A percentile compares a stretch with the other conserved stretches of the same genome.
Conservation (phyloP, 2,113 vertebrate genomes). For the Rhinolophus ferrumequinum region DNA sequence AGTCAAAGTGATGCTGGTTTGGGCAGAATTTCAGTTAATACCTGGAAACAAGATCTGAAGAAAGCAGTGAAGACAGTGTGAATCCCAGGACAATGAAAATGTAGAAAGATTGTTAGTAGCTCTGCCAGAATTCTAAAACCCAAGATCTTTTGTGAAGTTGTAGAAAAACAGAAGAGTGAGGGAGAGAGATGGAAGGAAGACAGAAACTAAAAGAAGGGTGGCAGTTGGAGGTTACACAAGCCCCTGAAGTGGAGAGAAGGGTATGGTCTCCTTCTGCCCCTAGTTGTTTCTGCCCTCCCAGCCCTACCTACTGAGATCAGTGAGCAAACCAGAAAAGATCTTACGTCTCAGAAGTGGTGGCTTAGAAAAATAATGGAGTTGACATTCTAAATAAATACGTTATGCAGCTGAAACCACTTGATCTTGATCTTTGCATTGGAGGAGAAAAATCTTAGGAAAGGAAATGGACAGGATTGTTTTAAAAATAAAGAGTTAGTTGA, state of each 20-base stretch:
- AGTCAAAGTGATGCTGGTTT: not conserved
- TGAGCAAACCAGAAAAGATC: not conserved
- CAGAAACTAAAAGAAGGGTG: not conserved
- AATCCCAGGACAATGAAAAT: not conserved
- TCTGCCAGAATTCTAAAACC: not conserved
- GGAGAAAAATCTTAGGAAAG: not conserved
- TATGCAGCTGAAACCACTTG: not conserved
- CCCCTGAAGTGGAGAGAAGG: not conserved
- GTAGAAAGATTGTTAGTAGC: not conserved
- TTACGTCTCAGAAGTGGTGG: not conserved
- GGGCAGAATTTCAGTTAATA: not conserved
- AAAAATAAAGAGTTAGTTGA: not conserved
- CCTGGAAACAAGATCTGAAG: not conserved
- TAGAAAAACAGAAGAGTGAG: not conserved
- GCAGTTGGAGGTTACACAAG: fast-evolving
- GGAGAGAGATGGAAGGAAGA: not conserved
- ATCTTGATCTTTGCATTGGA: not conserved
- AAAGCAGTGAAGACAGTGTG: not conserved
- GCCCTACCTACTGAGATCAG: not conserved
- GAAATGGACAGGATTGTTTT: not conserved
- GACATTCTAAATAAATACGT: not conserved
- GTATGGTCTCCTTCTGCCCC: not conserved
- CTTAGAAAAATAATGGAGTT: not conserved
- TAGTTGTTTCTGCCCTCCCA: not conserved
- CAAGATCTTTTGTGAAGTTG: not conserved